Percentiles rank a stretch among this genome's conserved stretches.
phyloP scores from a whole-genome alignment of 2,113 vertebrate genomes.

The Gnathonemus longibarbis region DNA sequence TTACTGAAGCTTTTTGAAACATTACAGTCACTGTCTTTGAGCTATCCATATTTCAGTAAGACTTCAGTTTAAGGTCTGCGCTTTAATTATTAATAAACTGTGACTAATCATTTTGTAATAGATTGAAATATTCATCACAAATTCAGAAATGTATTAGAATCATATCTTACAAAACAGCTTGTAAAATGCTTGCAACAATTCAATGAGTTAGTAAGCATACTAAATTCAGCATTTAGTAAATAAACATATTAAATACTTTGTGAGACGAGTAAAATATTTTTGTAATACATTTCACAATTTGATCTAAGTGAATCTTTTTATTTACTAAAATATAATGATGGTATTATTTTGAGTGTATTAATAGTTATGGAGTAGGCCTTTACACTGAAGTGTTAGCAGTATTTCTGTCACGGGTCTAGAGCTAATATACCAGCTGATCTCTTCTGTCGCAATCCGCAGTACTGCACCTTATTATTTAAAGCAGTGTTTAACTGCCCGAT shows the following conservation, averaged over 20 bases:
- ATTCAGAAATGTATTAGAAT: neutral
- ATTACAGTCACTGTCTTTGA: neutral
- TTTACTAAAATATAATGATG: neutral
- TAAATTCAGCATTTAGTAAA: neutral
- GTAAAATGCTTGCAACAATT: neutral
- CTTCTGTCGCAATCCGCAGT: neutral
- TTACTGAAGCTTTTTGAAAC: neutral
- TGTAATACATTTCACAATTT: neutral
- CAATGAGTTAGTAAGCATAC: neutral
- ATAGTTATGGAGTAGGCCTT: neutral
- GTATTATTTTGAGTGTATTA: neutral
- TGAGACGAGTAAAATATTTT: neutral
- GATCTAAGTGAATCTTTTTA: neutral
- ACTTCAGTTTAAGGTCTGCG: neutral
- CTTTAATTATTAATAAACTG: neutral
- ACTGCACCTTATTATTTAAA: neutral
- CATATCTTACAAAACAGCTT: neutral
- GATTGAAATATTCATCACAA: neutral
- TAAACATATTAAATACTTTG: neutral
- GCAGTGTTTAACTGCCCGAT: too few species aligned
- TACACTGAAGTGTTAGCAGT: neutral
- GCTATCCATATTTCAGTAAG: neutral
- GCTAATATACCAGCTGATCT: neutral
- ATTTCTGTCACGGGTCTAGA: neutral
- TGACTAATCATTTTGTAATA: neutral